Evolutionary conservation across 2,113 vertebrate species (phyloP).

Genomic region (Pseudopodoces humilis): DNA sequence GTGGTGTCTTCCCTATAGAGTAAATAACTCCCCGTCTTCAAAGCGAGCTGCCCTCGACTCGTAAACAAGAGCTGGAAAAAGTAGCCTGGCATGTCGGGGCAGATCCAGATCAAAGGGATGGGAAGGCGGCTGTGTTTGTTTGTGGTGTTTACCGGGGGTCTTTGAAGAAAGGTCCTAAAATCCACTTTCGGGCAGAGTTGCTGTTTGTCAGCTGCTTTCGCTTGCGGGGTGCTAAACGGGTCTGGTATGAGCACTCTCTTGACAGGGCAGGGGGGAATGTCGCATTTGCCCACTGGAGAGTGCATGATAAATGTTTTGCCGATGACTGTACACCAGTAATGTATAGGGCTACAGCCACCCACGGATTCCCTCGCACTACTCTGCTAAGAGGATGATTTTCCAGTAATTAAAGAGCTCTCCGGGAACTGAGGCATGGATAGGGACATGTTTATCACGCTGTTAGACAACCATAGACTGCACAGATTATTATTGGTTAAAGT

Average conservation of each 20-base stretch:
- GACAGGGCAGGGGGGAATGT: conserved; percentile 88
- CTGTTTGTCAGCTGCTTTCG: conserved; percentile 64
- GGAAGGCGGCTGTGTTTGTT: conserved; percentile 42
- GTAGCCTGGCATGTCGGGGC: conserved; percentile 48
- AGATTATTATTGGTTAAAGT: not conserved
- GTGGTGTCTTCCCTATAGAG: not conserved
- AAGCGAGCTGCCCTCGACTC: conserved; percentile 21
- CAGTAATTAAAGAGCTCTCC: conserved; percentile 75
- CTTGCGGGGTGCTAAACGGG: conserved; percentile 40
- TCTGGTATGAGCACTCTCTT: conserved; percentile 77
- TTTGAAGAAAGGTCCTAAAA: conserved; percentile 48
- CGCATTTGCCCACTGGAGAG: conserved; percentile 82
- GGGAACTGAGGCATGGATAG: conserved; percentile 59
- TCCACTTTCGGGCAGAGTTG: conserved; percentile 31
- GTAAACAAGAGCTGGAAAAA: conserved; percentile 60
- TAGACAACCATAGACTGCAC: conserved; percentile 47
- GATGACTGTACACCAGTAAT: conserved; percentile 79
- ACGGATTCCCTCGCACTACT: conserved; percentile 70
- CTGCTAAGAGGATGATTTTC: conserved; percentile 69
- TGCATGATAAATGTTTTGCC: conserved; percentile 89
- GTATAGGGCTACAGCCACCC: conserved; percentile 75
- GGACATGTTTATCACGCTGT: conserved; percentile 67
- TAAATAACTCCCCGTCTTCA: conserved; percentile 5
- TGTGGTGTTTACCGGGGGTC: conserved; percentile 47
- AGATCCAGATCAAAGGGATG: conserved; percentile 51